Base-by-base conservation (phyloP, 2,797 vertebrate species). In the Smutsia gigantea region DNA sequence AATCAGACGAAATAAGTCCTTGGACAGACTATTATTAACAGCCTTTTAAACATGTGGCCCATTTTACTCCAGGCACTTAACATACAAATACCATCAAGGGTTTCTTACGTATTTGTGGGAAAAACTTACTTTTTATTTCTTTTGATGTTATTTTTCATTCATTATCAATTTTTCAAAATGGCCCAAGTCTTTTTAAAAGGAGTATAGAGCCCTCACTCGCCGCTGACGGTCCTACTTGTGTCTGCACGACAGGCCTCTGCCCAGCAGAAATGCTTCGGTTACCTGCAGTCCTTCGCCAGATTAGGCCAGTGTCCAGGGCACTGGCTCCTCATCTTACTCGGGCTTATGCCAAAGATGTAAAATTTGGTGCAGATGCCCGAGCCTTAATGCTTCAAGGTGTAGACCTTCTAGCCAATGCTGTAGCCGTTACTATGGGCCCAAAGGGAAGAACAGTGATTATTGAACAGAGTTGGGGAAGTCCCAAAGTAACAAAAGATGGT, bases 381-480 rank as follows among this genome's bases (percentile, higher is more conserved):
- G 99, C 99, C 31, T 99, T 99, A 61, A 99, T 99, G 99, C 99
- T 99, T 64, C 99, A 99, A 98, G 99, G 99, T 7, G 99, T 99
- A n/a, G 99, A 99, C 97, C 99, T 99, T 82, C 98, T 99, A 97
- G 99, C 99, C 8, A 99, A 99, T 78, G 99, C 99, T 0, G 99
- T 99, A 66, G 99, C 99, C 1, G 99, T 99, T 95, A 99, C 99
- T 25, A 99, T 99, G 99, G 99, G 99, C 97, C 99, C 99, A 85
- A 99, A 99, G 99, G 99, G 99, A 97, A 99, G 99, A 98, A 99
- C 99, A 1, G 99, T 99, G 94, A 99, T 99, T 97, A 99, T 99
- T 88, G 99, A 99, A 98, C 99, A 99, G 98, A 99, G 99, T 97
- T 99, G 99, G 99, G 99, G 99, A 95, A 99, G 99, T 97, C 99